Evolutionary conservation across 2,888 invertebrate genomes (phyloP).

Genomic region (Phortica magna): DNA sequence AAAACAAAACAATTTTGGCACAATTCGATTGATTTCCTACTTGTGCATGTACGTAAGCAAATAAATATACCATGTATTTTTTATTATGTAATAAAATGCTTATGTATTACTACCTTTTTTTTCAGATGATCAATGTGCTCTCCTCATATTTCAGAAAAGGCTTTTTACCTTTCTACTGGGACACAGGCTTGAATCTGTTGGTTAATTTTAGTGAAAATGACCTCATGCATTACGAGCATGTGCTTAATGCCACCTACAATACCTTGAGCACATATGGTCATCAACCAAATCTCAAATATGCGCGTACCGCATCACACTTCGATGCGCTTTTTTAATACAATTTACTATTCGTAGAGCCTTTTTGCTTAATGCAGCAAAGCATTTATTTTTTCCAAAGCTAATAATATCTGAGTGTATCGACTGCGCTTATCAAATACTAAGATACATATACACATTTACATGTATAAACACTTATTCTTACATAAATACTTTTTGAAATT

Average conservation of each 20-base stretch:
- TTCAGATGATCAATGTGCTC: conserved; percentile 54
- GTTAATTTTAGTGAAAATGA: background rate
- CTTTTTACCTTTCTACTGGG: conserved; percentile 51
- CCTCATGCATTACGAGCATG: conserved; percentile 8
- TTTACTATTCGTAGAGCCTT: background rate
- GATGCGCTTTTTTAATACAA: conserved; percentile 9
- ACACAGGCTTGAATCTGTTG: conserved; percentile 46
- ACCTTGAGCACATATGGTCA: conserved; percentile 24
- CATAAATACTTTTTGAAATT: too few species aligned
- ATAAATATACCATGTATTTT: too few species aligned
- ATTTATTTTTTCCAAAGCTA: background rate
- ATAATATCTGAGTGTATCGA: too few species aligned
- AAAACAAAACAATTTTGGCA: conserved; percentile 45
- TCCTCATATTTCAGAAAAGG: conserved; percentile 38
- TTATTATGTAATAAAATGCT: background rate
- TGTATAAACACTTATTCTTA: too few species aligned
- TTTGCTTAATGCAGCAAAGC: background rate
- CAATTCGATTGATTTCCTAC: conserved; percentile 33
- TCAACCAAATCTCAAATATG: conserved; percentile 32
- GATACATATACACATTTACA: too few species aligned
- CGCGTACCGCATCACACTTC: conserved; percentile 36
- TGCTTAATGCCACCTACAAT: conserved; percentile 17
- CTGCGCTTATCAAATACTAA: too few species aligned
- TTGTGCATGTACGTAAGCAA: conserved; percentile 51
- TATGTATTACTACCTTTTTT: background rate